phyloP scores from a whole-genome alignment of 2,888 invertebrate genomes.

The Diaperis boleti region DNA sequence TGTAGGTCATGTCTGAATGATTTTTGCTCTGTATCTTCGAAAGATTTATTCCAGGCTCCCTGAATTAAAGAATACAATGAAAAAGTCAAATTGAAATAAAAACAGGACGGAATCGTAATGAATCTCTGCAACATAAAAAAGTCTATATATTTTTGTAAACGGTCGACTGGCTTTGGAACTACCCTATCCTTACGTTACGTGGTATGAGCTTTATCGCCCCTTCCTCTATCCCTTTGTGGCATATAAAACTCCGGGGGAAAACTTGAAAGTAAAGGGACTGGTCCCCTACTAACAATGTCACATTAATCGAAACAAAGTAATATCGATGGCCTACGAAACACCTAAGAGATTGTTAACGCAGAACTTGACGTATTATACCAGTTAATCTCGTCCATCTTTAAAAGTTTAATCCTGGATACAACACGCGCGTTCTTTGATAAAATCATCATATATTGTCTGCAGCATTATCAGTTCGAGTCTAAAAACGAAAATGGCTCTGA shows the following conservation, averaged over 20 bases:
- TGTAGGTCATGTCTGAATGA: constrained; percentile 4
- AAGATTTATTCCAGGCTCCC: constrained; percentile 30
- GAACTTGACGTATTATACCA: constrained; percentile 41
- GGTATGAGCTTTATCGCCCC: constrained; percentile 49
- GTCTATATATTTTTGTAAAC: constrained; percentile 47
- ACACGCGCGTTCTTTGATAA: constrained; percentile 32
- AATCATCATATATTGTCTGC: constrained; percentile 4
- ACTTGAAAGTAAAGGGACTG: constrained; percentile 52
- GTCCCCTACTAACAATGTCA: constrained; percentile 57
- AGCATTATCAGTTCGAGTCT: no score
- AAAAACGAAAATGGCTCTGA: neutral
- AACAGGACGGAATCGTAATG: constrained; percentile 40
- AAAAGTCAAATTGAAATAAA: constrained; percentile 39
- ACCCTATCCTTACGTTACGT: constrained; percentile 46
- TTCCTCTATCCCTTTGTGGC: constrained; percentile 50
- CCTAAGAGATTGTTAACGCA: constrained; percentile 52
- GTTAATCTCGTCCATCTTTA: constrained; percentile 41
- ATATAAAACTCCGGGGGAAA: constrained; percentile 52
- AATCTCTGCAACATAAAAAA: constrained; percentile 43
- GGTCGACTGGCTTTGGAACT: constrained; percentile 48
- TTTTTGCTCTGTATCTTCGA: constrained; percentile 17
- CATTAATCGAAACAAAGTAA: constrained; percentile 62
- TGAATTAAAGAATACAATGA: constrained; percentile 40
- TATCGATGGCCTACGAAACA: constrained; percentile 58
- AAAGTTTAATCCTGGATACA: constrained; percentile 35